Conservation (phyloP, 2,888 invertebrate species). For the Idaea biselata region DNA sequence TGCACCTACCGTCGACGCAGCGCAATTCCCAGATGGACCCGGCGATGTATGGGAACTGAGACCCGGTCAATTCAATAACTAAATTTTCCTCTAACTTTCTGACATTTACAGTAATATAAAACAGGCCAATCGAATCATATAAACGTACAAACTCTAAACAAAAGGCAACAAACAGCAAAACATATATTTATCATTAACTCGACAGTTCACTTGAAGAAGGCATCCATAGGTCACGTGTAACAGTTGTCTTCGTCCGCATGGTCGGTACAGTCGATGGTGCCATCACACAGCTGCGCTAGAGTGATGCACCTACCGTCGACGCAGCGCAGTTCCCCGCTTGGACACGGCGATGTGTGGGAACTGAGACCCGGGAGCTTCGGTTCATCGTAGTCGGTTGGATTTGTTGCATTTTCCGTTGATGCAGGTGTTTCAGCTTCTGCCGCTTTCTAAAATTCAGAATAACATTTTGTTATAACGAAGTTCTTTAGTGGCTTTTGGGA, state of each 20-base stretch:
- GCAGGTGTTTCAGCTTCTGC: constrained; percentile 29
- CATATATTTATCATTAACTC: no score
- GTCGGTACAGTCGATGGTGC: constrained; percentile 81
- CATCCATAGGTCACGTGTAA: constrained; percentile 61
- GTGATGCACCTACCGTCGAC: constrained; percentile 84
- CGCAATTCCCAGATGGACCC: constrained; percentile 79
- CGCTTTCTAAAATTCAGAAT: constrained; percentile 46
- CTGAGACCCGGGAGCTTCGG: constrained; percentile 27
- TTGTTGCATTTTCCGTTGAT: constrained; percentile 28
- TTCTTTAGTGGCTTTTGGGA: not conserved
- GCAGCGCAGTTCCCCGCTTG: constrained; percentile 80
- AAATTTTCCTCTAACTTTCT: no score
- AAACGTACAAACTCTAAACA: no score
- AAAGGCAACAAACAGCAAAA: no score
- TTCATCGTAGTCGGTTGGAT: constrained; percentile 33
- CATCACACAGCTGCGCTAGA: constrained; percentile 82
- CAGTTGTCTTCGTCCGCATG: constrained; percentile 84
- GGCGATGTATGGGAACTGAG: constrained; percentile 67
- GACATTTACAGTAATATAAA: no score
- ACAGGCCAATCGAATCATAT: no score
- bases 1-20: constrained; percentile 83
- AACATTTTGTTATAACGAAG: not conserved
- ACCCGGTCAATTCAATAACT: no score
- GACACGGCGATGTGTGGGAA: constrained; percentile 74
- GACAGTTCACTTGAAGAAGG: constrained; percentile 25